phyloP scores from a whole-genome alignment of 2,113 vertebrate genomes.

The Lucifuga dentata region DNA sequence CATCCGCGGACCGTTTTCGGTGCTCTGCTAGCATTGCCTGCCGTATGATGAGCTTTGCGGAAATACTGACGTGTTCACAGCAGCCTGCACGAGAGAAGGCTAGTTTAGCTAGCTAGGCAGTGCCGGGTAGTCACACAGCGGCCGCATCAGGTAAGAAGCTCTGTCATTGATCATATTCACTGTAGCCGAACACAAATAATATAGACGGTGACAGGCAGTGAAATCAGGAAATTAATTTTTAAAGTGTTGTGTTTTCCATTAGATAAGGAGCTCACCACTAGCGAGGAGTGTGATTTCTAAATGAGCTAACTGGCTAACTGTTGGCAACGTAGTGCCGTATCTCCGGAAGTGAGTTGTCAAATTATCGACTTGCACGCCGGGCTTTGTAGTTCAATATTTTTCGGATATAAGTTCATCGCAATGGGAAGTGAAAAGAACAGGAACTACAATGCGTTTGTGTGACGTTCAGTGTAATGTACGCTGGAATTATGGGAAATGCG shows the following conservation, averaged over 20 bases:
- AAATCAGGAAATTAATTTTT: not conserved
- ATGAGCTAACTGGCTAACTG: conserved; percentile 53
- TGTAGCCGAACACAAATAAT: not conserved
- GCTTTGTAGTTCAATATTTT: conserved; percentile 72
- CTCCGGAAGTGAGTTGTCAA: conserved; percentile 88
- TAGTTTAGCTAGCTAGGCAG: conserved; percentile 75
- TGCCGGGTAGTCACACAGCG: conserved; percentile 83
- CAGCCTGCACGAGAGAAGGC: conserved; percentile 63
- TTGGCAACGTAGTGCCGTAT: conserved; percentile 37
- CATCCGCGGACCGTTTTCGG: conserved; percentile 36
- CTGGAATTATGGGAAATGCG: conserved; percentile 50
- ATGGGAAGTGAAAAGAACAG: fast-evolving
- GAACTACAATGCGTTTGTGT: conserved; percentile 65
- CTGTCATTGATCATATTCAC: conserved; percentile 33
- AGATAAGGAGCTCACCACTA: not conserved
- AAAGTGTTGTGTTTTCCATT: not conserved
- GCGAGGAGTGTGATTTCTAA: conserved; percentile 23
- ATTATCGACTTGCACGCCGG: conserved; percentile 43
- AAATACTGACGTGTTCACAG: conserved; percentile 85
- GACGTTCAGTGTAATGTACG: fast-evolving
- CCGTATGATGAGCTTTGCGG: conserved; percentile 53
- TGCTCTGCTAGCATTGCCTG: conserved; percentile 67
- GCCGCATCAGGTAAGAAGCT: conserved; percentile 80
- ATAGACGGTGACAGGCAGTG: not conserved
- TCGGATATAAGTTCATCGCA: fast-evolving